Evolutionary conservation across 2,113 vertebrate genomes (phyloP).

Genomic region (Callocephalon fimbriatum): DNA sequence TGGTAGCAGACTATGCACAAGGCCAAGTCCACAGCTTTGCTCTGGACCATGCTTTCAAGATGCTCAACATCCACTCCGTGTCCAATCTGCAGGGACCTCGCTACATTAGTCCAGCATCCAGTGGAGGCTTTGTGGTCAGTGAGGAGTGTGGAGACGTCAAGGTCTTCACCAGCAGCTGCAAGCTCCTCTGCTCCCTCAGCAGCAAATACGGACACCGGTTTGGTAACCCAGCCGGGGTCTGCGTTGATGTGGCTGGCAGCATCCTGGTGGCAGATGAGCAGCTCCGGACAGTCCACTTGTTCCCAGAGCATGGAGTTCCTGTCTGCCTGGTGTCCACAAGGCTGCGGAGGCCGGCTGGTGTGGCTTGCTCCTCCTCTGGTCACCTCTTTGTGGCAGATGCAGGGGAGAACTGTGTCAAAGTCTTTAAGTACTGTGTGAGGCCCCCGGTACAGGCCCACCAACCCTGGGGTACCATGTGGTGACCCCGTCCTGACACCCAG

Average conservation of each 20-base stretch:
- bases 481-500: neutral
- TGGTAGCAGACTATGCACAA: conserved; percentile 67
- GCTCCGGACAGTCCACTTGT: conserved; percentile 44
- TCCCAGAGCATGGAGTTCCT: conserved; percentile 41
- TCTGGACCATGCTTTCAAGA: conserved; percentile 38
- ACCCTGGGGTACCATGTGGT: neutral
- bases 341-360: neutral
- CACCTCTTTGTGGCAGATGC: conserved; percentile 69
- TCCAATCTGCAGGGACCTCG: conserved; percentile 64
- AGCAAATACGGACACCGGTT: conserved; percentile 24
- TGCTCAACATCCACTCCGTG: neutral
- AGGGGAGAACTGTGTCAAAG: conserved; percentile 60
- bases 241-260: conserved; percentile 32
- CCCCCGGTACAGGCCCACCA: neutral
- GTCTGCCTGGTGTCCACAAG: conserved; percentile 67
- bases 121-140: conserved; percentile 60
- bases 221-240: conserved; percentile 68
- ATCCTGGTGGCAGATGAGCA: conserved; percentile 69
- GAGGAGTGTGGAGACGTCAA: conserved; percentile 70
- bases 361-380: conserved; percentile 68
- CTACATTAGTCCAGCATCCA: neutral
- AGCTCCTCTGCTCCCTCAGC: conserved; percentile 62
- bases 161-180: conserved; percentile 50
- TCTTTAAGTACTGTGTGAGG: conserved; percentile 54
- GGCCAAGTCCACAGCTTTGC: conserved; percentile 66